Evolutionary conservation across 2,113 vertebrate genomes (phyloP), one percentile per base, ranked within the genome.

Genomic region (Ophiodon elongatus): DNA sequence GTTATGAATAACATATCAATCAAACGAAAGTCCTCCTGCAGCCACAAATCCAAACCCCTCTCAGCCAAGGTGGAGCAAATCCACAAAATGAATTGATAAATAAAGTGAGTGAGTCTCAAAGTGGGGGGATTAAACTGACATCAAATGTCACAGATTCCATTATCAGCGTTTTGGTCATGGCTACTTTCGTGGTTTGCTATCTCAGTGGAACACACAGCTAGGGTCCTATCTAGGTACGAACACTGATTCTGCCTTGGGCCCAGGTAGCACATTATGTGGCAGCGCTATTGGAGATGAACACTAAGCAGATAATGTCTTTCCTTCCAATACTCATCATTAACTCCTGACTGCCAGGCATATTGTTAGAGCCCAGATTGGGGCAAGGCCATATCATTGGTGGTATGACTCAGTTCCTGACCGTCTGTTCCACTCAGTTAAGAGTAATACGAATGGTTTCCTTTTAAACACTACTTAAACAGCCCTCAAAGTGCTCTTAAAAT

Each of bases 211-310:
- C 94, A 94, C 96, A 94, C 97, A 97, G 96, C 96, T 95, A 94
- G 96, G 93, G 92, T 96, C 94, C 87, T 96, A 94, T 96, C 96
- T 93, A 93, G 93, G 95, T 92, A 90, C 67, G 88, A 94, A 96
- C 96, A 96, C 95, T 90, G 93, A 95, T 96, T 95, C 94, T 94
- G 96, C 97, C 96, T 93, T 93, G 95, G 96, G 97, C 96, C 94
- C 85, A 94, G 76, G 92, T 95, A 96, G 93, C 93, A 95, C 95
- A 96, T 96, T 88, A 87, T 87, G 73, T 83, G 83, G 80, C 73
- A 72, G 74, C 15, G 56, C 83, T 93, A 85, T 81, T 76, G 95
- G 96, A 96, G 96, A 96, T 96, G 94, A 92, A 89, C 91, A 94
- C 81, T 78, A 83, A 90, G 89, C 91, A 96, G 93, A 91, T 96